Evolutionary conservation across 2,797 vertebrate species (phyloP).

Genomic region (Phoxinus dragarum): DNA sequence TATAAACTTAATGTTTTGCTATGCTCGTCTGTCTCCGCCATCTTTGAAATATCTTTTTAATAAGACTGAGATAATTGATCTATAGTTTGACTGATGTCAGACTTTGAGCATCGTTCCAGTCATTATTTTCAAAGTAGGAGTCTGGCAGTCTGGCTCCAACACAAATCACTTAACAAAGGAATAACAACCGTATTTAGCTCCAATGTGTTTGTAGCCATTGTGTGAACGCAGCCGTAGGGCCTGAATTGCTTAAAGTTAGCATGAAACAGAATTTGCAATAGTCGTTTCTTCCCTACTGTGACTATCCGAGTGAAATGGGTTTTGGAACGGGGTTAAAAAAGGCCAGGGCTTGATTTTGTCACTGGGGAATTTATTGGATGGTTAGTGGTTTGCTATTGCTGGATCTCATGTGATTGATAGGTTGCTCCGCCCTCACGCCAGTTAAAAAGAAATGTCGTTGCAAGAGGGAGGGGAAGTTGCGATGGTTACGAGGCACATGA

Average conservation of each 20-base stretch:
- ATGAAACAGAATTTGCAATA: not conserved
- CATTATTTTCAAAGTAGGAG: not conserved
- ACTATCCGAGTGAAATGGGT: not conserved
- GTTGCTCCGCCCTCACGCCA: not conserved
- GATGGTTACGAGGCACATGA: not conserved
- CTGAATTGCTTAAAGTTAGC: not conserved
- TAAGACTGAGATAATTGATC: not conserved
- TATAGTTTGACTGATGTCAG: not conserved
- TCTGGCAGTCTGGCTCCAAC: not conserved
- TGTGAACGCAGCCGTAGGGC: not conserved
- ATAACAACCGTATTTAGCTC: slow-evolving; percentile 36
- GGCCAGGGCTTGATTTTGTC: not conserved
- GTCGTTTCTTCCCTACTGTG: not conserved
- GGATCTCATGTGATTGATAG: not conserved
- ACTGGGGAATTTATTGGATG: not conserved
- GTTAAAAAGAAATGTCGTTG: not conserved
- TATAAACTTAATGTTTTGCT: not conserved
- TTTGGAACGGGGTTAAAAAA: not conserved
- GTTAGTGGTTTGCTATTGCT: not conserved
- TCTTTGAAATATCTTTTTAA: not conserved
- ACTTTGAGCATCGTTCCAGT: not conserved
- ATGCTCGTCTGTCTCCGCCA: not conserved
- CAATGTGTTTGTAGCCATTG: not conserved
- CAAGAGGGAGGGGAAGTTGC: not conserved
- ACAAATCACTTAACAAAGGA: slow-evolving; percentile 6